Evolutionary conservation across 2,797 vertebrate genomes (phyloP), one percentile per base, ranked within the genome.

Genomic region (Myotis vivesi): DNA sequence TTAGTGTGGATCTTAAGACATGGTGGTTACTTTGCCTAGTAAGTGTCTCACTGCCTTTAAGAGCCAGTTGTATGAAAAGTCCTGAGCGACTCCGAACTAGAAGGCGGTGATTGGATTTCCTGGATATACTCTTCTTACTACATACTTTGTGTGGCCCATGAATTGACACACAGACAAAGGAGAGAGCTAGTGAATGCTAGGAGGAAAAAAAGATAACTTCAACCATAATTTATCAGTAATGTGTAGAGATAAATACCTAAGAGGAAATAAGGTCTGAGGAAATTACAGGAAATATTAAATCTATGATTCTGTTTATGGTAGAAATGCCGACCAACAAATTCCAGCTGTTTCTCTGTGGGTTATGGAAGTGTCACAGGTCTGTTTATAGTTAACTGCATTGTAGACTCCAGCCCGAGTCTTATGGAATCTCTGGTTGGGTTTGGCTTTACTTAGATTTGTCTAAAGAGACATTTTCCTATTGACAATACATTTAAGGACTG

Each of bases 261-360:
- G 93, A 94, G 96, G 93, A 97, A 97, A 96, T 96, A 96, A 96
- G 87, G 69, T 95, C 93, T 95, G 66, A 92, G 91, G 85, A 95
- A 94, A 95, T 96, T 96, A 95, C 94, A 96, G 97, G 96, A 97
- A 97, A 95, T 96, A 96, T 96, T 97, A 97, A 96, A 95, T 95
- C 81, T 95, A 82, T 95, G 87, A 94, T 95, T 95, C 90, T 95
- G 93, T 97, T 97, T 97, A 97, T 4, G 69, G 95, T 97, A 95
- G 84, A 94, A 96, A 96, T 3, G 4, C 84, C 0, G 12, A 96
- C 87, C 94, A 97, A 96, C 95, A 95, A 94, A 96, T 97, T 96
- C 96, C 95, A 97, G 92, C 96, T 97, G 95, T 96, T 97, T 95
- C 36, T 88, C 64, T 96, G 69, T 96, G 87, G 87, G 94, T 96